phyloP scores from a whole-genome alignment of 1,140 invertebrate species.

The Drosophila miranda region DNA sequence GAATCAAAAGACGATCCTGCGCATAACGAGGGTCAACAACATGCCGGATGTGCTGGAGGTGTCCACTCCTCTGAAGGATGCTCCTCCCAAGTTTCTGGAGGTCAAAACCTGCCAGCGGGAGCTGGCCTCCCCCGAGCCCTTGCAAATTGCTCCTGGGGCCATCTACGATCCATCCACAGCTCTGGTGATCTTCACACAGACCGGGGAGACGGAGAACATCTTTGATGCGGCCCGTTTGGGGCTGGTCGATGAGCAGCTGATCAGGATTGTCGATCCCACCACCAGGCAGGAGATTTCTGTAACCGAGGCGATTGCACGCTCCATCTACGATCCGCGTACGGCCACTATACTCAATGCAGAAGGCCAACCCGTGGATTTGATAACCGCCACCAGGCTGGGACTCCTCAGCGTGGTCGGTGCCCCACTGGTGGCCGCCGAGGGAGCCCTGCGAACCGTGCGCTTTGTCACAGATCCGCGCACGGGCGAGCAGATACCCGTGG shows the following conservation, averaged over 20 bases:
- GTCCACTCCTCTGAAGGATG: conserved; percentile 83
- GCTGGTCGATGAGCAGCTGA: conserved; percentile 86
- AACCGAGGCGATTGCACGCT: conserved; percentile 89
- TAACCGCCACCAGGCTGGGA: conserved; percentile 90
- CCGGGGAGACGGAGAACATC: conserved; percentile 87
- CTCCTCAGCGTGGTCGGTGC: conserved; percentile 88
- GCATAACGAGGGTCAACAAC: conserved; percentile 68
- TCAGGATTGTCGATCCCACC: conserved; percentile 90
- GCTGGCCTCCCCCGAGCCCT: conserved; percentile 84
- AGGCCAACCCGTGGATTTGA: conserved; percentile 87
- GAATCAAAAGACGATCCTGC: conserved; percentile 68
- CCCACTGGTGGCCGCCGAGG: conserved; percentile 87
- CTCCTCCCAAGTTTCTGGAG: conserved; percentile 70
- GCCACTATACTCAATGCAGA: conserved; percentile 87
- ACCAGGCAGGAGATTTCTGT: conserved; percentile 88
- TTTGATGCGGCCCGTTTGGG: conserved; percentile 88
- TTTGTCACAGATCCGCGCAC: conserved; percentile 91
- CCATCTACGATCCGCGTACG: conserved; percentile 89
- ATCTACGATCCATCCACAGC: conserved; percentile 90
- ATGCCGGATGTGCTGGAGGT: conserved; percentile 88
- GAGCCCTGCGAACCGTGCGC: conserved; percentile 82
- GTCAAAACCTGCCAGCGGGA: conserved; percentile 83
- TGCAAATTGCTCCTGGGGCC: conserved; percentile 87
- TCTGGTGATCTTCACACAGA: conserved; percentile 88
- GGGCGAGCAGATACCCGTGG: conserved; percentile 88